A percentile compares a stretch with the other conserved stretches of the same genome.
phyloP scores from a whole-genome alignment of 2,888 invertebrate species.

The Cepaea hortensis region DNA sequence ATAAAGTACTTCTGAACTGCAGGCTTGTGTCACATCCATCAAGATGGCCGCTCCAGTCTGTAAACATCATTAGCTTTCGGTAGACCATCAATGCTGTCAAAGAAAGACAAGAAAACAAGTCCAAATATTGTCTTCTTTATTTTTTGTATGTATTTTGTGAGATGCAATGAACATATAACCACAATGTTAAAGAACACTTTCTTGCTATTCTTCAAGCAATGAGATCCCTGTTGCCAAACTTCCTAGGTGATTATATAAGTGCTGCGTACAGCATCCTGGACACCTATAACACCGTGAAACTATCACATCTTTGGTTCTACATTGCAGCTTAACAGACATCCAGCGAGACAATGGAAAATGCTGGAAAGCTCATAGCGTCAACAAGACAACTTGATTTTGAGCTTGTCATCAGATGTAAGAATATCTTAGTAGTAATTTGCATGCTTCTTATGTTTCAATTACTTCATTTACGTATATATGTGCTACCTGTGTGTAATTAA shows the following conservation, averaged over 20 bases:
- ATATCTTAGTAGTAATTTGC: no score
- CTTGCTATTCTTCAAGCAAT: neutral
- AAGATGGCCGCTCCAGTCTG: neutral
- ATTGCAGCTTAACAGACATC: no score
- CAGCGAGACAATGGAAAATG: no score
- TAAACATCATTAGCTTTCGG: neutral
- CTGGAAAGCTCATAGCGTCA: no score
- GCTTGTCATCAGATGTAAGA: no score
- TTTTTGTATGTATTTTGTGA: neutral
- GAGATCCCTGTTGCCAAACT: neutral
- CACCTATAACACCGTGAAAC: neutral
- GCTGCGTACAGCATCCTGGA: neutral
- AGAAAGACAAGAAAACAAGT: conserved; percentile 20
- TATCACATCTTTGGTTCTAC: neutral
- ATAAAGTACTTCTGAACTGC: neutral
- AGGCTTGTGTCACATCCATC: neutral
- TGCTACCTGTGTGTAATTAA: no score
- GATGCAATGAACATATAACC: neutral
- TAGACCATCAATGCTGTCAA: neutral
- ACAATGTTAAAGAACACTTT: conserved; percentile 10
- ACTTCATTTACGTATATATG: no score
- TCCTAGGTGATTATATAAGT: neutral
- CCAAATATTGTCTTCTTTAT: neutral
- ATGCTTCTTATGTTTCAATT: no score
- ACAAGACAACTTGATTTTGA: no score